Base-by-base conservation (phyloP, 2,797 vertebrate genomes). In the Paguma larvata region DNA sequence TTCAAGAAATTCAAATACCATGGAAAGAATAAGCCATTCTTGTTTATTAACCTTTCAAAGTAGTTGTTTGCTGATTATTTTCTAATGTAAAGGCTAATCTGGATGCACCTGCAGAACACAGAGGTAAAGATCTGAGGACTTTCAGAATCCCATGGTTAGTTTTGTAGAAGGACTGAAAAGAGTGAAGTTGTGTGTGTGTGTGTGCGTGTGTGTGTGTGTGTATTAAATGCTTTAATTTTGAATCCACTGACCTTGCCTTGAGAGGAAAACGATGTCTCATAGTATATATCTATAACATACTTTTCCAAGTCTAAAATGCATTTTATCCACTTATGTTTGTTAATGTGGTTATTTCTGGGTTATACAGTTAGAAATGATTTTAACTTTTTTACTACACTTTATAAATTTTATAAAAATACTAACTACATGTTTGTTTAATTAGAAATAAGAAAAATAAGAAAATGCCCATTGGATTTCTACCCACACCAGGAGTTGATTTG, bases 21-120 rank as follows among this genome's bases (percentile, higher is more conserved):
- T 73, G 41, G 34, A 84, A 96, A 89, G 6, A 90, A 91, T 34
- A 87, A 70, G 6, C 7, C n/a, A 51, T 95, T 94, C 4, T 95
- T 82, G 53, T 59, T 56, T 85, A 59, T 53, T 85, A 67, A 8
- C 0, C 89, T 95, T 90, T 56, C 25, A 4, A 56, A 2, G 38
- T 6, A 75, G 0, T 93, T 51, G 27, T n/a, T 94, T 68, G 82
- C 30, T 80, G 25, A 68, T 79, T 79, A 38, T 91, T 91, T 91
- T 91, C 85, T 91, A 46, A 75, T 86, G 91, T 46, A 68, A 90
- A n/a, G 6, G 41, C 27, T 48, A 48, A 72, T 44, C 23, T 72
- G 46, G 18, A 78, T 84, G 41, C 4, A 92, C 30, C 18, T 75
- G 9, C 75, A 34, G 67, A 84, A 93, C 4, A 65, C 79, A 68